Evolutionary conservation across 2,888 invertebrate species (phyloP), one percentile per base, ranked within the genome.

Genomic region (Protonemura montana): DNA sequence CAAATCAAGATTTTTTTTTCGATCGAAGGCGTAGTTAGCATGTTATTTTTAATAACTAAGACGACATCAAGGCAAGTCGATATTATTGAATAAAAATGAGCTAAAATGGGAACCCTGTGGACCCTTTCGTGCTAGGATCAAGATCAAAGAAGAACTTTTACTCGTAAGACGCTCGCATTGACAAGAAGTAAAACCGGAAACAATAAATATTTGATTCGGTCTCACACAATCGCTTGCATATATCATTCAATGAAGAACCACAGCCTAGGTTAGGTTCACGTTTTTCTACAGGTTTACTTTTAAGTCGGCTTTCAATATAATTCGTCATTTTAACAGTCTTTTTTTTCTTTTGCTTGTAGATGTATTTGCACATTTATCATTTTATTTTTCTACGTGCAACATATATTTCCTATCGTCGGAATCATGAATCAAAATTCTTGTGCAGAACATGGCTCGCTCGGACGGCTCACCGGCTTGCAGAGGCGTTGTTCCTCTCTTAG

Each of bases 361-460:
- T 28, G 76, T 59, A 84, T 84, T 84, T 84, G 59, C 84, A 84
- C 84, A 87, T 87, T 86, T 86, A 87, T 87, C 87, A 86, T 85
- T 85, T 76, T 81, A 42, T 84, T 87, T 86, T 85, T 59, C 84
- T 76, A 77, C 81, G 84, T 84, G 59, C 85, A 87, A 86, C 86
- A 87, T 82, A 86, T 85, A 87, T 87, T 87, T 86, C 86, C 87
- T 85, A 86, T 85, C 87, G 42, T 84, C 84, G 59, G 27, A 84
- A 28, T 84, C 42, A 84, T 84, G 84, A 84, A 84, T 84, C 84
- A 84, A 84, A 84, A 76, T 76, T 59, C 59, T 84, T 27, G 84
- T 28, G 16, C 29, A 84, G 13, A 76, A 84, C 84, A 84, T 84
- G 84, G 59, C 84, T 59, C 16, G 27, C 26, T 59, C 35, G 84